Evolutionary conservation across 2,113 vertebrate species (phyloP), one percentile per base, ranked within the genome.

Genomic region (Xiphophorus couchianus): DNA sequence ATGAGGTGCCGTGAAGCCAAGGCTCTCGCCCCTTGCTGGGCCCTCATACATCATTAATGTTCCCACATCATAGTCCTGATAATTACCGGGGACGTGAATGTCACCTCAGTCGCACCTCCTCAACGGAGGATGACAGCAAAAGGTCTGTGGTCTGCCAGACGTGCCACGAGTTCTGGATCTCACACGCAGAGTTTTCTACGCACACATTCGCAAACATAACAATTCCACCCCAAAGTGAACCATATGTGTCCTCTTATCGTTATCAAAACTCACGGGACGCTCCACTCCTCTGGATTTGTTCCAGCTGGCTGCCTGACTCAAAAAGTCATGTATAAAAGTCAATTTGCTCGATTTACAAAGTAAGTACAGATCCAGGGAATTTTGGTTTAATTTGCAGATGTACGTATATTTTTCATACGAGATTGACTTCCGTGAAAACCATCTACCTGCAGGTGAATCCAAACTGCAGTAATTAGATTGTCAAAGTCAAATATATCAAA

Each of bases 31-130:
- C 87, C 93, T 91, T 75, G 74, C 90, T 87, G 91, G 89, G 93
- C 84, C 76, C 91, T 94, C 92, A 93, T 94, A 92, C 90, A 94
- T 93, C 91, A 93, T 94, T 94, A 94, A 94, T 93, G 92, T 90
- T 91, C 92, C 81, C 93, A 93, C 92, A 93, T 93, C 93, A 93
- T 92, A 92, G 93, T 88, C 83, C 88, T 91, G 90, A 94, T 94
- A 94, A 93, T 93, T 94, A 93, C 91, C 69, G 72, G 85, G 88
- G 90, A 93, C 90, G 79, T 93, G 92, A 93, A 93, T 93, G 92
- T 93, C 94, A 94, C 86, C 88, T 90, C 90, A 88, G 90, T 92
- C 76, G 77, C 80, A 84, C 85, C 86, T 90, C 71, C 80, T 82
- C 88, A 71, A 88, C 80, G 77, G 87, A 89, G 83, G 82, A 85